Evolutionary conservation across 2,113 vertebrate species (phyloP).

Genomic region (Oxyura jamaicensis): DNA sequence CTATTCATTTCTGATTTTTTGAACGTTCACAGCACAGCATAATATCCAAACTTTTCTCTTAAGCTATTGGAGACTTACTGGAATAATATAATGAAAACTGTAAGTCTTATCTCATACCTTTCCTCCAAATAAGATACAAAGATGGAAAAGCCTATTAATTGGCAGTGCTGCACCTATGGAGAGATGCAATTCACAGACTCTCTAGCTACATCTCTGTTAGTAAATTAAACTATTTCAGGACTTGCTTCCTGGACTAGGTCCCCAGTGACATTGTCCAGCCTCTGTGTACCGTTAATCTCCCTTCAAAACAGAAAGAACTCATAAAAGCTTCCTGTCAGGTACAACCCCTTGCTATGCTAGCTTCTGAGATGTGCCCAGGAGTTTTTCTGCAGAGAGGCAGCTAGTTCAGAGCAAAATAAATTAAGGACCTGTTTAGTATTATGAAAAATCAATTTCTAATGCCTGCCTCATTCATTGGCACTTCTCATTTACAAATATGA

Average conservation of each 20-base stretch:
- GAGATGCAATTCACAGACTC: background rate
- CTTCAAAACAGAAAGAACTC: background rate
- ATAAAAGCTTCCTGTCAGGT: background rate
- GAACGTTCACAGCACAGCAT: background rate
- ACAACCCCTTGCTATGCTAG: background rate
- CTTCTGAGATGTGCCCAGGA: background rate
- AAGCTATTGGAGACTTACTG: background rate
- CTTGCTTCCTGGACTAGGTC: background rate
- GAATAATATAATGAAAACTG: background rate
- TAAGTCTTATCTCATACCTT: background rate
- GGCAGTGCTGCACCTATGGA: accelerated
- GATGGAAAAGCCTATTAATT: background rate
- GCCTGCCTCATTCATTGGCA: background rate
- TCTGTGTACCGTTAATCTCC: background rate
- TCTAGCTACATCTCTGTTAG: background rate
- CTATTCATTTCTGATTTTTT: background rate
- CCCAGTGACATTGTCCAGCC: background rate
- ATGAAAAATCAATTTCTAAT: background rate
- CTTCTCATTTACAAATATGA: background rate
- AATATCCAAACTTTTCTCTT: background rate
- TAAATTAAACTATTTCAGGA: background rate
- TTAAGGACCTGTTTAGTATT: background rate
- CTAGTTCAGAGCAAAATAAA: background rate
- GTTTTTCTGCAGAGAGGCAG: background rate
- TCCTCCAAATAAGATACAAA: background rate